phyloP scores from a whole-genome alignment of 2,888 invertebrate species.

The Cecidostiba fungosa region DNA sequence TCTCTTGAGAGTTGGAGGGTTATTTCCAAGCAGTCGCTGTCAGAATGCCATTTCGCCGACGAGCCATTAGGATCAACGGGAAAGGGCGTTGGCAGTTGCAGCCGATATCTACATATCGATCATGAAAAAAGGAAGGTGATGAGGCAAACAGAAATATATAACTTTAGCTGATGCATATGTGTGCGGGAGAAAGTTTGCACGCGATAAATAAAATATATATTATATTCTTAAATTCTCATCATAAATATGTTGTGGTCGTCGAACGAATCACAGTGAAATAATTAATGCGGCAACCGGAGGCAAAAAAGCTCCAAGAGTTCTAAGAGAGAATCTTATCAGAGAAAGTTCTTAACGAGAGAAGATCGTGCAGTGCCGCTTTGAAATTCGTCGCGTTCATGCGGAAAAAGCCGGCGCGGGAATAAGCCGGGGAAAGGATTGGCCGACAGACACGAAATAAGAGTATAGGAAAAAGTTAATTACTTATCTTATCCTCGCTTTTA shows the following conservation, averaged over 20 bases:
- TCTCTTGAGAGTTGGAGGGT: slow-evolving; percentile 89
- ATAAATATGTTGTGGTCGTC: too few species aligned
- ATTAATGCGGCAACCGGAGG: background rate
- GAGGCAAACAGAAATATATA: slow-evolving; percentile 7
- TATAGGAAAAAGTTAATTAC: too few species aligned
- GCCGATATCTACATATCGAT: slow-evolving; percentile 82
- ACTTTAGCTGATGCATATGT: background rate
- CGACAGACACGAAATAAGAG: too few species aligned
- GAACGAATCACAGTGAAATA: background rate
- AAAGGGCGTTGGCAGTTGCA: slow-evolving; percentile 90
- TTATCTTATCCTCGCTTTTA: too few species aligned
- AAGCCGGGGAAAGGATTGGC: too few species aligned
- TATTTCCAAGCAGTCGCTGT: slow-evolving; percentile 85
- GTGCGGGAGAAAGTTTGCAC: background rate
- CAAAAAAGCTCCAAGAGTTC: background rate
- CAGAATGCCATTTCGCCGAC: slow-evolving; percentile 89
- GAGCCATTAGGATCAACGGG: slow-evolving; percentile 90
- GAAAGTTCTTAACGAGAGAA: background rate
- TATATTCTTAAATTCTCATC: too few species aligned
- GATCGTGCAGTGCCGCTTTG: too few species aligned
- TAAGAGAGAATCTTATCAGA: background rate
- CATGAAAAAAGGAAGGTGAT: slow-evolving; percentile 44
- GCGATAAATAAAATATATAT: background rate
- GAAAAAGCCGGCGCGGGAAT: too few species aligned
- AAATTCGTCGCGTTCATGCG: too few species aligned